phyloP scores from a whole-genome alignment of 2,888 invertebrate species.

The Sinohyriopsis cumingii region DNA sequence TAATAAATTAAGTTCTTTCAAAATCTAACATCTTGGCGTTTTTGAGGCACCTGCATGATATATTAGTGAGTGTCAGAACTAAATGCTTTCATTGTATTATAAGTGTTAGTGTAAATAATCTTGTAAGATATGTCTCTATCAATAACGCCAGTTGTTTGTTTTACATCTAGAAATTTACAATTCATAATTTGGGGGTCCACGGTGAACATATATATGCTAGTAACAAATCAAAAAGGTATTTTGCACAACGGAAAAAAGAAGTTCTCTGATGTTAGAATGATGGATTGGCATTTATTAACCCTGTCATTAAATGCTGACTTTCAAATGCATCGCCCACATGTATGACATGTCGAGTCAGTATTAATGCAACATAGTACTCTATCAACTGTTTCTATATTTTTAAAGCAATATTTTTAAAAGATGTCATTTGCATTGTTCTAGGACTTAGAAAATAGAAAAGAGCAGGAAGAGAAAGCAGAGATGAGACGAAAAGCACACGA shows the following conservation, averaged over 20 bases:
- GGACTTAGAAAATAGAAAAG: slow-evolving; percentile 87
- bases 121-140: neutral
- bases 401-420: neutral
- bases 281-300: too few relatives aligned
- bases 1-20: neutral
- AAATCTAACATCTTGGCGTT: neutral
- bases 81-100: neutral
- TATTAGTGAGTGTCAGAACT: neutral
- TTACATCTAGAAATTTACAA: too few relatives aligned
- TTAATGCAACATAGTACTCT: too few relatives aligned
- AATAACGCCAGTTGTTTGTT: too few relatives aligned
- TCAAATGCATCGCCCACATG: too few relatives aligned
- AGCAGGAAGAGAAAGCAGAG: slow-evolving; percentile 90
- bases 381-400: neutral
- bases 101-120: neutral
- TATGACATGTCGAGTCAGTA: too few relatives aligned
- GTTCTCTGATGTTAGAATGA: too few relatives aligned
- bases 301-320: too few relatives aligned
- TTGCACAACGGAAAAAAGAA: too few relatives aligned
- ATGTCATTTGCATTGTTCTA: slow-evolving; percentile 48
- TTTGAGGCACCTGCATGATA: neutral
- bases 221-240: too few relatives aligned
- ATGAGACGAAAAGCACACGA: slow-evolving; percentile 84
- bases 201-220: too few relatives aligned
- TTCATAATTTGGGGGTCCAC: too few relatives aligned